These are phyloP conservation scores for Aporophyla lueneburgensis DNA, from an alignment of 2,888 invertebrate genomes.

Conservation along the genomic window DNA sequence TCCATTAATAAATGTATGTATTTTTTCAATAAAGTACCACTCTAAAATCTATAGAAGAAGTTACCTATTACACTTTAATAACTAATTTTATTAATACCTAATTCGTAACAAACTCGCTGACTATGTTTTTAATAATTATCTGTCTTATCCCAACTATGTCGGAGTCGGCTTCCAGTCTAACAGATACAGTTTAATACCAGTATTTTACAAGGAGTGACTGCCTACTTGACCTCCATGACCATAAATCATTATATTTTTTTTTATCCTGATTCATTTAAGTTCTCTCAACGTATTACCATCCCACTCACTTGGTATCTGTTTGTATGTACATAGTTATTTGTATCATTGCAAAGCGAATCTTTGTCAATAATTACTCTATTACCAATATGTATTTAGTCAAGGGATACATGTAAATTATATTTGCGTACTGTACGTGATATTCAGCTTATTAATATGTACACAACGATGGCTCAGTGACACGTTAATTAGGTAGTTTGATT, in stretches of 20 bases:
- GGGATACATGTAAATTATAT: slow-evolving; percentile 15
- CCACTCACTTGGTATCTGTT: no score
- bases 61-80: background rate
- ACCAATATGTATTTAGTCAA: slow-evolving; percentile 2
- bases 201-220: no score
- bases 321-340: background rate
- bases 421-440: slow-evolving; percentile 12
- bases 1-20: background rate
- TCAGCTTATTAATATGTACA: background rate
- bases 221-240: no score
- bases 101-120: background rate
- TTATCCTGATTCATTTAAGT: background rate
- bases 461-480: background rate
- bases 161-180: no score
- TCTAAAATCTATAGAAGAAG: no score
- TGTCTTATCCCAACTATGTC: no score
- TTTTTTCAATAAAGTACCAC: background rate
- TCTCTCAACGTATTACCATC: background rate
- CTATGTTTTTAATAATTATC: no score
- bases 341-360: slow-evolving; percentile 1
- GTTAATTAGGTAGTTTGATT: background rate
- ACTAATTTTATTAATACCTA: background rate
- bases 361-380: slow-evolving; percentile 25
- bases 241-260: background rate
- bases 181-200: no score